phyloP scores from a whole-genome alignment of 2,888 invertebrate species.

The Yponomeuta malinellus region DNA sequence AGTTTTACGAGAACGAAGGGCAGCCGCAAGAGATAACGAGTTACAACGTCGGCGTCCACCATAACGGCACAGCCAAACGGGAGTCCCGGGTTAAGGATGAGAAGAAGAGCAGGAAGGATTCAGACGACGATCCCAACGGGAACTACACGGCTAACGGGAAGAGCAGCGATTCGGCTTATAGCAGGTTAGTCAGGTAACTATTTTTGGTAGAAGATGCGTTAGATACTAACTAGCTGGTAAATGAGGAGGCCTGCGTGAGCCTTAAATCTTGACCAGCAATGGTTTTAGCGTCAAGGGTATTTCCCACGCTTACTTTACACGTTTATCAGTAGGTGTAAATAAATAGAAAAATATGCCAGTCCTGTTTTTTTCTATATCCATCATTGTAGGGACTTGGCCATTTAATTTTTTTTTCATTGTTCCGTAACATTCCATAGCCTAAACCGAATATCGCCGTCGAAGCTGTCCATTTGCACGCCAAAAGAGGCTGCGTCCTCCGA shows the following conservation, averaged over 20 bases:
- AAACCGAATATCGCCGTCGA: slow-evolving; percentile 67
- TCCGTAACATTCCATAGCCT: slow-evolving; percentile 33
- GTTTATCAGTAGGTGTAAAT: no score
- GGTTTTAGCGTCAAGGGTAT: no score
- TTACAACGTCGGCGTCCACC: slow-evolving; percentile 33
- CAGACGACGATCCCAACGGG: slow-evolving; percentile 46
- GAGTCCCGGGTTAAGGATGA: slow-evolving; percentile 46
- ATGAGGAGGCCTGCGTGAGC: no score
- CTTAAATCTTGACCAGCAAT: no score
- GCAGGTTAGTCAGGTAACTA: slow-evolving; percentile 81
- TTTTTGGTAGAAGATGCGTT: slow-evolving; percentile 21
- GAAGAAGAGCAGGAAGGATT: slow-evolving; percentile 47
- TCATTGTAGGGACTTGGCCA: no score
- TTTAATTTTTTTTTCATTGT: background rate
- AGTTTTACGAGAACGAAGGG: slow-evolving; percentile 61
- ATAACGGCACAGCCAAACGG: slow-evolving; percentile 47
- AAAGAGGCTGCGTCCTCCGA: slow-evolving; percentile 52
- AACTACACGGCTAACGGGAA: slow-evolving; percentile 56
- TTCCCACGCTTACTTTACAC: no score
- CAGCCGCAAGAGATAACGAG: slow-evolving; percentile 42
- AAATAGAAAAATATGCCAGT: no score
- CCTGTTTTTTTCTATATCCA: no score
- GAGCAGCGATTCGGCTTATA: slow-evolving; percentile 86
- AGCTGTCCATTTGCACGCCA: slow-evolving; percentile 57
- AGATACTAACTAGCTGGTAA: background rate